A percentile compares a stretch with the other conserved stretches of the same genome.
phyloP scores from a whole-genome alignment of 2,888 invertebrate genomes.

The Drosophila merina region DNA sequence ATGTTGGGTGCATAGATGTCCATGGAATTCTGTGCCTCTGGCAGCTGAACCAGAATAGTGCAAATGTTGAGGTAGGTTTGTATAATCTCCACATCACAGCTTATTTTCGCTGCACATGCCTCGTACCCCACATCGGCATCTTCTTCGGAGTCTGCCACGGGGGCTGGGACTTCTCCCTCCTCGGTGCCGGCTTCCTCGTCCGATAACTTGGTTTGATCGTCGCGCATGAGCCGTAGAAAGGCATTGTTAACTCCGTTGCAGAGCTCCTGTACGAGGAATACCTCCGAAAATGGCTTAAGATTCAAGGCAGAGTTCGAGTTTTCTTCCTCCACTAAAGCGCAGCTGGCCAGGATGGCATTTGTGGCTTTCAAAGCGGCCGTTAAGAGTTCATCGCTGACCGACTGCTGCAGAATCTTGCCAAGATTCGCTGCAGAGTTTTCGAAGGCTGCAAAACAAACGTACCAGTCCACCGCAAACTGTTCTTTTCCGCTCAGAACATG shows the following conservation, averaged over 20 bases:
- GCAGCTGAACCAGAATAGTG: slow-evolving; percentile 82
- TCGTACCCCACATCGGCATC: slow-evolving; percentile 41
- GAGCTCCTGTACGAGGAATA: slow-evolving; percentile 80
- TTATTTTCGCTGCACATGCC: slow-evolving; percentile 49
- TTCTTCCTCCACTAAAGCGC: slow-evolving; percentile 76
- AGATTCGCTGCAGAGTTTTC: slow-evolving; percentile 86
- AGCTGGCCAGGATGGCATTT: slow-evolving; percentile 85
- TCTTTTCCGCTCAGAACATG: slow-evolving; percentile 85
- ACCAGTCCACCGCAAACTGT: slow-evolving; percentile 82
- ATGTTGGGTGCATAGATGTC: slow-evolving; percentile 65
- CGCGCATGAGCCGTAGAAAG: slow-evolving; percentile 78
- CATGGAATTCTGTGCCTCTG: slow-evolving; percentile 76
- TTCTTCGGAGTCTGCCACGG: slow-evolving; percentile 31
- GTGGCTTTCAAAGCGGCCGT: slow-evolving; percentile 86
- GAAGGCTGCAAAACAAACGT: slow-evolving; percentile 84
- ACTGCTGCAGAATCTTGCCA: slow-evolving; percentile 90
- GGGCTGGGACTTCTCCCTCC: slow-evolving; percentile 29
- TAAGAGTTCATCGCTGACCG: slow-evolving; percentile 87
- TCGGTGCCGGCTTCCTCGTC: slow-evolving; percentile 53
- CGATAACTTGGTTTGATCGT: slow-evolving; percentile 58
- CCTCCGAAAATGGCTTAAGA: slow-evolving; percentile 67
- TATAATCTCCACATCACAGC: slow-evolving; percentile 80
- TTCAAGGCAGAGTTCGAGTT: slow-evolving; percentile 59
- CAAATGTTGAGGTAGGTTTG: slow-evolving; percentile 83
- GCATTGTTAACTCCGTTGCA: slow-evolving; percentile 82